These are phyloP conservation scores for Stegana nigrithorax DNA, from an alignment of 2,888 invertebrate species.

Conservation along the genomic window DNA sequence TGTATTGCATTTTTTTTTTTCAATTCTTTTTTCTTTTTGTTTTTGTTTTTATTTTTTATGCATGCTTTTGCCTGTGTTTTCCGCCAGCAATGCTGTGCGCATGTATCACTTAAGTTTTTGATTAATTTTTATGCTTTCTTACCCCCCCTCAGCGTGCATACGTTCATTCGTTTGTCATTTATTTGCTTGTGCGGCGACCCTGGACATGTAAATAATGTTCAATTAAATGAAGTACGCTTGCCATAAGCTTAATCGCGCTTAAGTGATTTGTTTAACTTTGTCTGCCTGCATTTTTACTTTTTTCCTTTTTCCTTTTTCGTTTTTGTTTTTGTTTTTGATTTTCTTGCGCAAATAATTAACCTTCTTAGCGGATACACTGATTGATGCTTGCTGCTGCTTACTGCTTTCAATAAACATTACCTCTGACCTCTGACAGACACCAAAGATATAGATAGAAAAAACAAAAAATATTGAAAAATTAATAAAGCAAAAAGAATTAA, in stretches of 20 bases:
- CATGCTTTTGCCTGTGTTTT: not conserved
- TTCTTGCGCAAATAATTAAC: not conserved
- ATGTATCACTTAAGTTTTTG: conserved; percentile 7
- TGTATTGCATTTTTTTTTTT: conserved; percentile 20
- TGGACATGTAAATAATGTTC: conserved; percentile 31
- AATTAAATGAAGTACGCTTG: conserved; percentile 33
- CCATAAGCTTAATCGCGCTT: not conserved
- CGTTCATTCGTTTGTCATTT: not conserved
- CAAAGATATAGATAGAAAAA: too few species aligned
- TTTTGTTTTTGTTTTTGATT: not conserved
- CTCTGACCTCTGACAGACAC: too few species aligned
- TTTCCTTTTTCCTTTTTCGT: not conserved
- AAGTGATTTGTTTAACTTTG: conserved; percentile 6
- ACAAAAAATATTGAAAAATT: too few species aligned
- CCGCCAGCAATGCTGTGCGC: too few species aligned
- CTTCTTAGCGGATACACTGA: too few species aligned
- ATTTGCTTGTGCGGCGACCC: too few species aligned
- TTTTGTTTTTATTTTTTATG: not conserved
- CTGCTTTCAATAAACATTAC: too few species aligned
- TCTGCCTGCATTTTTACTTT: too few species aligned
- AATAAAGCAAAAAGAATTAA: too few species aligned
- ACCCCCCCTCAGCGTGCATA: not conserved
- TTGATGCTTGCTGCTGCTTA: too few species aligned
- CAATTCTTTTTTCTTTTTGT: not conserved
- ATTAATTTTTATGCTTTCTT: conserved; percentile 13